Evolutionary conservation across 2,113 vertebrate species (phyloP), one percentile per base, ranked within the genome.

Genomic region (Heliornis fulica): DNA sequence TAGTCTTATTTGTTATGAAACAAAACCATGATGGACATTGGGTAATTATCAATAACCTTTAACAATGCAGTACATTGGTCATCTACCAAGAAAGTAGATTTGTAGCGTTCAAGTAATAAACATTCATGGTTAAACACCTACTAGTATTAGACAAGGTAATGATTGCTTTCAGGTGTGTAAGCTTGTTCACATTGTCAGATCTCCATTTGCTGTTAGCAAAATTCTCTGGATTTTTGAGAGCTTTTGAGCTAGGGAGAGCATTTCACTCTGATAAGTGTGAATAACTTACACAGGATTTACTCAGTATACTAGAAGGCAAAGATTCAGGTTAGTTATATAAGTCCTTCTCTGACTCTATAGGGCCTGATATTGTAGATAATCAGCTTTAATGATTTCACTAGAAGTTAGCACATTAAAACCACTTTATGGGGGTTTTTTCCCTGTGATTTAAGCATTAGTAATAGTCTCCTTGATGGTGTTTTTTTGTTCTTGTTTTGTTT

Each of bases 151-250:
- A 41, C 64, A 70, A 64, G 31, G 32, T 41, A 79, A 57, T 34
- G 50, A 41, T 80, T 96, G 79, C 71, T 93, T 88, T 96, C 74
- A 91, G 69, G 71, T 82, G 43, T 53, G 89, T 91, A 69, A 95
- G 46, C 65, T 84, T 75, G 50, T 36, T 78, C 75, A 53, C 46
- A 66, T 93, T 88, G 68, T 88, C 59, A 83, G 59, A 76, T 96
- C 38, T 88, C 66, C 40, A 53, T 72, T 75, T 43, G 54, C 51
- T 86, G 72, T 78, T 96, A 87, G 59, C 51, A 74, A 83, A 93
- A 77, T 76, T 83, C 32, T 64, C 13, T 9, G 64, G 26, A 56
- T 36, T 88, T 95, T 83, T 90, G 31, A 77, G 60, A 54, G 41
- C 29, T 66, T 83, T 71, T 90, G 59, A 70, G 57, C 16, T 25